Evolutionary conservation across 2,888 invertebrate genomes (phyloP).

Genomic region (Endomychus coccineus): DNA sequence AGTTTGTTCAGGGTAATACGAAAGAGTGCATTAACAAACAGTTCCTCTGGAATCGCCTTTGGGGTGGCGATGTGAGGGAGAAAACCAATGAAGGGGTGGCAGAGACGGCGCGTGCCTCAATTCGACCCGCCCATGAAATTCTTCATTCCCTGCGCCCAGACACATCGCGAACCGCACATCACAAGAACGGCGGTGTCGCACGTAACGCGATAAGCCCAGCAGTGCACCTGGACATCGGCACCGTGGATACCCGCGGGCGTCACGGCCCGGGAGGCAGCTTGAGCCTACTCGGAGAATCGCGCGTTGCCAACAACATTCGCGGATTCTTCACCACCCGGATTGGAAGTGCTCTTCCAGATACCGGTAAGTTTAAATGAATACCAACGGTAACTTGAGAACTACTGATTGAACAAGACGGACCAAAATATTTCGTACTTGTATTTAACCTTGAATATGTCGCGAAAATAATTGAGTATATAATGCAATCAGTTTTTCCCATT

Average conservation of each 20-base stretch:
- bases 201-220: slow-evolving; percentile 26
- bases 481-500: too few species aligned
- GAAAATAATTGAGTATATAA: too few species aligned
- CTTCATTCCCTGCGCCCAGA: slow-evolving; percentile 41
- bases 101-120: slow-evolving; percentile 23
- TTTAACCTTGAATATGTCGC: too few species aligned
- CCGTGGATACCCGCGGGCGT: slow-evolving; percentile 40
- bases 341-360: slow-evolving; percentile 61
- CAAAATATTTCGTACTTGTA: too few species aligned
- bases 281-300: slow-evolving; percentile 59
- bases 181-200: slow-evolving; percentile 36
- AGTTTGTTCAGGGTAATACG: too few species aligned
- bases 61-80: slow-evolving; percentile 19
- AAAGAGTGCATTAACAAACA: too few species aligned
- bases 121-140: slow-evolving; percentile 43
- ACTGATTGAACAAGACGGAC: too few species aligned
- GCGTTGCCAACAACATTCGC: slow-evolving; percentile 66
- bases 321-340: slow-evolving; percentile 64
- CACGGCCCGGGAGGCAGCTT: slow-evolving; percentile 45
- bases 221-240: slow-evolving; percentile 42
- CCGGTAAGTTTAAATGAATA: slow-evolving; percentile 53
- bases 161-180: slow-evolving; percentile 31
- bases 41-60: slow-evolving; percentile 17
- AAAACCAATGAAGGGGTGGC: slow-evolving; percentile 23
- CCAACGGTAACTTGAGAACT: too few species aligned